These are phyloP conservation scores for Temnothorax ravouxi DNA, from an alignment of 2,888 invertebrate genomes.

Conservation along the genomic window DNA sequence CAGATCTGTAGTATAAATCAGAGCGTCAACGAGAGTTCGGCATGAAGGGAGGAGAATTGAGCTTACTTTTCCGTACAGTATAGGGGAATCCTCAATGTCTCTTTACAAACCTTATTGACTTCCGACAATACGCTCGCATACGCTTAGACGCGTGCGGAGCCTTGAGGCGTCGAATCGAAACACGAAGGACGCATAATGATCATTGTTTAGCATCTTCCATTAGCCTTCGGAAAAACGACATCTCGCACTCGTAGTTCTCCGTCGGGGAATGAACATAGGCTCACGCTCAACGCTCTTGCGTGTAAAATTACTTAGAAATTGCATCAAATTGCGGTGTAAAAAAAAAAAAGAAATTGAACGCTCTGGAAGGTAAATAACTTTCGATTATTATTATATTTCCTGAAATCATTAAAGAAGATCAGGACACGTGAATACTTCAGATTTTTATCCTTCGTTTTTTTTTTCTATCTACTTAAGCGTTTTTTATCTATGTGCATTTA, in stretches of 20 bases:
- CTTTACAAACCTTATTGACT: background rate
- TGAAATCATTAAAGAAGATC: background rate
- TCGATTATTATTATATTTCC: background rate
- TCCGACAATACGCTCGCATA: background rate
- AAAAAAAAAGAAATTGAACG: background rate
- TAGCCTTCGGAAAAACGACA: constrained; percentile 22
- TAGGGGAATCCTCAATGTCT: background rate
- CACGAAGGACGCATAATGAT: constrained; percentile 25
- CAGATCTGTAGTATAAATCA: background rate
- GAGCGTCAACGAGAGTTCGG: background rate
- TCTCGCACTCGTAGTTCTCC: background rate
- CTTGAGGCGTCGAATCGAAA: constrained; percentile 29
- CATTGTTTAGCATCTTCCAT: constrained; percentile 16
- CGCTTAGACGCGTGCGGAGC: background rate
- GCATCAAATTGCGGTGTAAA: background rate
- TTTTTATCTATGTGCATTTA: background rate
- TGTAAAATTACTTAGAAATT: background rate
- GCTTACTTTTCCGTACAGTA: background rate
- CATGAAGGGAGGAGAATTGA: background rate
- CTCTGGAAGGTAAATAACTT: constrained; percentile 7
- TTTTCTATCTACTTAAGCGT: background rate
- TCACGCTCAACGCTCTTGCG: background rate
- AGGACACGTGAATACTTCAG: background rate
- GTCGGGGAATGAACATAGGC: background rate
- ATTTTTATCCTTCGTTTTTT: background rate